These are phyloP conservation scores for Plebejus melissa DNA, from an alignment of 2,888 invertebrate genomes.

Conservation along the genomic window DNA sequence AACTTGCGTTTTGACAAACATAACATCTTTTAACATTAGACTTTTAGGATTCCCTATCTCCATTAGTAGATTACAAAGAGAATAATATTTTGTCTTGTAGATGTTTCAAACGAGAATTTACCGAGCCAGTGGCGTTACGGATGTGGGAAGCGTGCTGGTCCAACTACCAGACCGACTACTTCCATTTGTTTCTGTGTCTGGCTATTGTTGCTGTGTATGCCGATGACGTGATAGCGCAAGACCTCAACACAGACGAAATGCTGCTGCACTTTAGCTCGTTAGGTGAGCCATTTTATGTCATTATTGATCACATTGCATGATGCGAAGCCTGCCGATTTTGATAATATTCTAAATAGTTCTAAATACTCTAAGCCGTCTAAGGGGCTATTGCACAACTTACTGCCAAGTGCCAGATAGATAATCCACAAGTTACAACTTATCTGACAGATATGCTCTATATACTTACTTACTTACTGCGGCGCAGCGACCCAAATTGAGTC, in stretches of 20 bases:
- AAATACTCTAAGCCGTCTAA: no score
- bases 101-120: conserved; percentile 95
- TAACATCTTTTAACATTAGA: no score
- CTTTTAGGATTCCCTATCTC: no score
- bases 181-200: conserved; percentile 95
- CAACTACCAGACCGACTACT: conserved; percentile 96
- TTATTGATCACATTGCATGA: neutral
- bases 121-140: conserved; percentile 90
- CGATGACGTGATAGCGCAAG: conserved; percentile 95
- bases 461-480: no score
- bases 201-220: conserved; percentile 96
- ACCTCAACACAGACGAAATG: conserved; percentile 95
- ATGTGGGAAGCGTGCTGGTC: conserved; percentile 99
- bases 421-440: no score
- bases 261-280: conserved; percentile 95
- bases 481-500: no score
- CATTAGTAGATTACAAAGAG: neutral
- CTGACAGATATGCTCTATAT: no score
- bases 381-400: no score
- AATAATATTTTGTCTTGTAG: conserved; percentile 59
- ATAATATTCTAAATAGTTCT: no score
- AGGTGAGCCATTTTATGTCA: conserved; percentile 56
- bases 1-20: no score
- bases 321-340: neutral
- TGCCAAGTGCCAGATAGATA: no score